Evolutionary conservation across 64 coral and sea anemone genomes (phyloP).

Genomic region (Actinia equina): DNA sequence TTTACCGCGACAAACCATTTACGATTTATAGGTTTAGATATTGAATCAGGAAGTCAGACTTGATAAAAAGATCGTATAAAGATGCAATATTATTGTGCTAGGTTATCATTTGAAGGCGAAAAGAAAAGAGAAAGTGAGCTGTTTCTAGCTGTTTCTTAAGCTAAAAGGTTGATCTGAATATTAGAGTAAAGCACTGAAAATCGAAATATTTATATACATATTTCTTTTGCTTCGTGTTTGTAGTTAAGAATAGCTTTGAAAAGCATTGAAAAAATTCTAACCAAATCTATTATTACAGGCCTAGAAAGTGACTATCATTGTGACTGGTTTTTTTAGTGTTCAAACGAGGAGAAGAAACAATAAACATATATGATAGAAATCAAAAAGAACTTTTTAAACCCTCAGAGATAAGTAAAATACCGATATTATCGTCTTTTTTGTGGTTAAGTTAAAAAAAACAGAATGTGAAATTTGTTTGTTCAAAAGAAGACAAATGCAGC

Average conservation of each 20-base stretch:
- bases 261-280: background rate
- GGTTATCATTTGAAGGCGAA: background rate
- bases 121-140: background rate
- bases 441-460: background rate
- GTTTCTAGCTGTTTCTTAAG: background rate
- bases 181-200: too few relatives aligned
- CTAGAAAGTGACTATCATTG: background rate
- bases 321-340: background rate
- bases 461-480: background rate
- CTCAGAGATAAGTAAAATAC: background rate
- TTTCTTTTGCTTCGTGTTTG: background rate
- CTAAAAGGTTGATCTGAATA: background rate
- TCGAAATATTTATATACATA: too few relatives aligned
- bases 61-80: background rate
- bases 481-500: background rate
- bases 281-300: too few relatives aligned
- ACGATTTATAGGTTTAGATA: background rate
- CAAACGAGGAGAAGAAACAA: background rate
- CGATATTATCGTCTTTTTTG: background rate
- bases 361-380: background rate
- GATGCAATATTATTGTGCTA: background rate
- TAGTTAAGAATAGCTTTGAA: background rate
- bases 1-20: constrained; percentile 10
- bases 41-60: background rate
- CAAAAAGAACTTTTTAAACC: background rate